Evolutionary conservation across 2,888 invertebrate species (phyloP), one percentile per base, ranked within the genome.

Genomic region (Hirtodrosophila trivittata): DNA sequence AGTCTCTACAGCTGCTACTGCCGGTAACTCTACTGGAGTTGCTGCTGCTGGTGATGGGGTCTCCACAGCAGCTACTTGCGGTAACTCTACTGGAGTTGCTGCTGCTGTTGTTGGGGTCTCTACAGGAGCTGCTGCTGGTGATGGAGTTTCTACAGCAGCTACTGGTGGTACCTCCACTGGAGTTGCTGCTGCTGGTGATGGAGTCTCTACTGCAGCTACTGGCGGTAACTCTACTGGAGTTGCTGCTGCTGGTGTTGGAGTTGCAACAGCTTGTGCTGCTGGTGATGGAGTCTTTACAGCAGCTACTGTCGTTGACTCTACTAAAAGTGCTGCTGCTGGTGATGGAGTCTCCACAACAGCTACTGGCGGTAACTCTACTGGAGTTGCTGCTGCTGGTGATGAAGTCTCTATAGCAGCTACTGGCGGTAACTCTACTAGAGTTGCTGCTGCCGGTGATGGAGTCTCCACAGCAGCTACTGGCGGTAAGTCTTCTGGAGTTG

Each of bases 381-480:
- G 9, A 18, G 39, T 16, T 21, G n/a, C 46, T 25, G n/a, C n/a
- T 18, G 9, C n/a, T 9, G 18, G n/a, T 8, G 42, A 9, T 33
- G 28, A 6, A 25, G 6, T 5, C 28, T 28, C 28, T 3, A n/a
- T n/a, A 4, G 28, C 7, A n/a, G 12, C 14, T 5, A 12, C 30
- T 43, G 28, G 14, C n/a, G 30, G n/a, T 46, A 21, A 0, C n/a
- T 30, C 33, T 46, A 46, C 12, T 16, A 32, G 38, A 1, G 45
- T 18, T 12, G 8, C 8, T 10, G 33, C 14, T 18, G 13, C 2
- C 7, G n/a, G 14, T 14, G 35, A 26, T 41, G 32, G 14, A 8
- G n/a, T 13, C 10, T 12, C n/a, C 13, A 14, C 32, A 13, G 25
- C 6, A 35, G 30, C 26, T 18, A 8, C 33, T 33, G 21, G 14